Evolutionary conservation across 2,797 vertebrate genomes (phyloP), one percentile per base, ranked within the genome.

Genomic region (Hafferia zeledoni): DNA sequence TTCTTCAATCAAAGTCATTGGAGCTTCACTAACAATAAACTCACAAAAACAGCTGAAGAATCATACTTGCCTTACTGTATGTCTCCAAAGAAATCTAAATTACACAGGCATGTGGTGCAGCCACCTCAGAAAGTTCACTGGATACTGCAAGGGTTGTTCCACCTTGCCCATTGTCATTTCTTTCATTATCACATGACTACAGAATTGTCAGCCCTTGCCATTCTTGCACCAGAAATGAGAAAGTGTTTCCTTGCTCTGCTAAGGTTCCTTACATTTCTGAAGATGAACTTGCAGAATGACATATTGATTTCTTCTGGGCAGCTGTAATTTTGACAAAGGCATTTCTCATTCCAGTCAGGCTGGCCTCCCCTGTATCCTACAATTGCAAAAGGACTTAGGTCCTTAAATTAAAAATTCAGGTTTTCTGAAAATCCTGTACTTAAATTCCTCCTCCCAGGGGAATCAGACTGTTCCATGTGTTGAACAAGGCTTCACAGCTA

Each of bases 1-100:
- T 94, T 83, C 78, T 90, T 89, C 76, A 64, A 43, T 83, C 84
- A 93, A 91, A 92, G 84, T 92, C 89, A 82, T 37, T 65, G 63
- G 55, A 93, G 17, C 88, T 89, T 93, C 44, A 56, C 69, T 63
- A 79, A 63, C 12, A 44, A 35, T 75, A 79, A 95, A 81, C 64
- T 80, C 65, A 13, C 17, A 69, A 61, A 80, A 77, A 14, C 10
- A 13, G 20, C 24, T 46, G 57, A 83, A 47, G n/a, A 64, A 64
- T 70, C 27, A 43, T 64, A 35, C 30, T 67, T 84, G 8, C 28
- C 9, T 94, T 55, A 35, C 16, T 41, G 0, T 70, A 11, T 30
- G 27, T 70, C 22, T 31, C 20, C 68, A 33, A 17, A 82, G 49
- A 82, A 60, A 69, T 41, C n/a, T 12, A 41, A 70, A 90, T 68